Evolutionary conservation across 2,113 vertebrate genomes (phyloP).

Genomic region (Sylvilagus bachmani): DNA sequence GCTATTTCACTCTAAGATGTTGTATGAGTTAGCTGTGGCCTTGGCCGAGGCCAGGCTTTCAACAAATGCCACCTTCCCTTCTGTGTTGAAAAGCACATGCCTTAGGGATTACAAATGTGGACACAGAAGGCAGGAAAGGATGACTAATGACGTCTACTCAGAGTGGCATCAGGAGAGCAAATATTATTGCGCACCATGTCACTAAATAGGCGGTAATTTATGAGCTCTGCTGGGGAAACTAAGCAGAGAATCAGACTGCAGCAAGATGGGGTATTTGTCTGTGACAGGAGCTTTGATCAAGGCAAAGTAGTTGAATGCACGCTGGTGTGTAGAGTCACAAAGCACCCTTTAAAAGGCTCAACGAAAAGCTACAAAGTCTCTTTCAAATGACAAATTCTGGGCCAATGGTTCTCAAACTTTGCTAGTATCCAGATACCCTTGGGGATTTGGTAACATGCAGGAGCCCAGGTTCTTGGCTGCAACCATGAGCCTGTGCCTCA

Average conservation of each 20-base stretch:
- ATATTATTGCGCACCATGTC: conserved; percentile 84
- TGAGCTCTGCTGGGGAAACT: conserved; percentile 79
- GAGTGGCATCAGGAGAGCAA: conserved; percentile 83
- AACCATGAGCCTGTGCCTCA: not conserved
- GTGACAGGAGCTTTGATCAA: conserved; percentile 74
- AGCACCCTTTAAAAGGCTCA: conserved; percentile 3
- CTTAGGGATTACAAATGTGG: conserved; percentile 69
- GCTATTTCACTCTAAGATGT: not conserved
- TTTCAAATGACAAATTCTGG: conserved; percentile 14
- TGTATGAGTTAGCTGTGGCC: not conserved
- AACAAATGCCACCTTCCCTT: conserved; percentile 30
- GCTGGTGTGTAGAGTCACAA: not conserved
- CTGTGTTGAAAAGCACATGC: conserved; percentile 59
- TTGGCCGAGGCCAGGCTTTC: conserved; percentile 49
- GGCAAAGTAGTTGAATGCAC: not conserved
- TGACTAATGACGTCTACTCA: conserved; percentile 81
- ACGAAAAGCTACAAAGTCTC: not conserved
- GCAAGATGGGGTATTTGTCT: conserved; percentile 76
- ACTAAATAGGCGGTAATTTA: conserved; percentile 86
- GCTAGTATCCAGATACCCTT: not conserved
- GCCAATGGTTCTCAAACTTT: not conserved
- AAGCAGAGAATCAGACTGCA: conserved; percentile 81
- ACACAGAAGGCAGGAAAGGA: conserved; percentile 74
- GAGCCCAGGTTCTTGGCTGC: accelerated
- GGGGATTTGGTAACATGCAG: not conserved